Evolutionary conservation across 2,888 invertebrate species (phyloP).

Genomic region (Pristionchus japonicus): DNA sequence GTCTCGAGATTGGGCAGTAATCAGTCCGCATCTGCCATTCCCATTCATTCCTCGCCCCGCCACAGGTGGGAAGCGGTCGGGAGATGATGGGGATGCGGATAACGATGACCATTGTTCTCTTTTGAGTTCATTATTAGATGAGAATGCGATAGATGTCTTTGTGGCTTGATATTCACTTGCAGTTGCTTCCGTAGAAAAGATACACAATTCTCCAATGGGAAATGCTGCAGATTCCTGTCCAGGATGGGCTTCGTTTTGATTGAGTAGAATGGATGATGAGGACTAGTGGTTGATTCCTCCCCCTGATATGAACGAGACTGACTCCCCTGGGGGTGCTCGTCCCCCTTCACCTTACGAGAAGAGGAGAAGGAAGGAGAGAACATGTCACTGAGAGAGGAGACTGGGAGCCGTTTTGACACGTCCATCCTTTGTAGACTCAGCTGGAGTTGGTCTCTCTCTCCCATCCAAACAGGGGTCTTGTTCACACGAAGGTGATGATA

Average conservation of each 20-base stretch:
- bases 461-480: neutral
- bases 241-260: constrained; percentile 37
- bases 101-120: neutral
- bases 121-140: too few relatives aligned
- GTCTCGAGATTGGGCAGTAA: neutral
- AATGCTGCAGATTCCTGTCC: neutral
- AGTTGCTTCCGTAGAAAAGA: neutral
- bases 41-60: neutral
- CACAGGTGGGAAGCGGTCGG: constrained; percentile 45
- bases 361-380: neutral
- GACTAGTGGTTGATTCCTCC: neutral
- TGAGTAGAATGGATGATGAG: constrained; percentile 47
- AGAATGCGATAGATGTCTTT: too few relatives aligned
- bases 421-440: constrained; percentile 38
- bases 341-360: constrained; percentile 20
- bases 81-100: neutral
- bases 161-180: neutral
- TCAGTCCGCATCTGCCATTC: constrained; percentile 30
- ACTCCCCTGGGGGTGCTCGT: neutral
- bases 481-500: neutral
- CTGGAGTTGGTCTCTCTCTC: neutral
- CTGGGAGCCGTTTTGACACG: neutral
- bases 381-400: neutral
- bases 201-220: neutral
- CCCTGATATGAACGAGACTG: constrained; percentile 11